Evolutionary conservation across 2,888 invertebrate species (phyloP).

Genomic region (Tiphia femorata): DNA sequence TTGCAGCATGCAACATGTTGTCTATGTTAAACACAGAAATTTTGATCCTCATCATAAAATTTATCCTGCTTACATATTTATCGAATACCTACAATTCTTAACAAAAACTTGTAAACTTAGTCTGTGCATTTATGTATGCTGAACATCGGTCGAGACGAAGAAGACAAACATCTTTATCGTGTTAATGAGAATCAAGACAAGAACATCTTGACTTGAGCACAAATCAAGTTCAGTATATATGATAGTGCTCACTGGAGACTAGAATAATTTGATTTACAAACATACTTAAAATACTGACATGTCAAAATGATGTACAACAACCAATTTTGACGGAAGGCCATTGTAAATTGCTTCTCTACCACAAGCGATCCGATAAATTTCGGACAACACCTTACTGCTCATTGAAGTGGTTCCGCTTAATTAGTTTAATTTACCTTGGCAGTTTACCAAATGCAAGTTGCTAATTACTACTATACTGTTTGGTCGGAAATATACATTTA

Average conservation of each 20-base stretch:
- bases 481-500: conserved; percentile 58
- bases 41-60: conserved; percentile 24
- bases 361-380: conserved; percentile 22
- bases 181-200: conserved; percentile 25
- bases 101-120: conserved; percentile 19
- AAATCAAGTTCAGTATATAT: conserved; percentile 44
- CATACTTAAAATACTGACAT: conserved; percentile 65
- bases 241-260: conserved; percentile 65
- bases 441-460: conserved; percentile 64
- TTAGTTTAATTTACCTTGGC: conserved; percentile 55
- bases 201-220: conserved; percentile 38
- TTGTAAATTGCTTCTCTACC: conserved; percentile 50
- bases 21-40: conserved; percentile 28
- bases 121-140: conserved; percentile 18
- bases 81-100: conserved; percentile 9
- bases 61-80: conserved; percentile 18
- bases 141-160: conserved; percentile 23
- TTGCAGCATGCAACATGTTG: conserved; percentile 48
- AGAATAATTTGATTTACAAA: conserved; percentile 68
- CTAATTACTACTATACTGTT: conserved; percentile 61
- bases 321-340: conserved; percentile 61
- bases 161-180: conserved; percentile 20
- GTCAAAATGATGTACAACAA: conserved; percentile 58
- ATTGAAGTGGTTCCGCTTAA: conserved; percentile 28
- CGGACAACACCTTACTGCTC: conserved; percentile 24